Conservation (phyloP, 2,797 vertebrate genomes). For the Salarias fasciatus region DNA sequence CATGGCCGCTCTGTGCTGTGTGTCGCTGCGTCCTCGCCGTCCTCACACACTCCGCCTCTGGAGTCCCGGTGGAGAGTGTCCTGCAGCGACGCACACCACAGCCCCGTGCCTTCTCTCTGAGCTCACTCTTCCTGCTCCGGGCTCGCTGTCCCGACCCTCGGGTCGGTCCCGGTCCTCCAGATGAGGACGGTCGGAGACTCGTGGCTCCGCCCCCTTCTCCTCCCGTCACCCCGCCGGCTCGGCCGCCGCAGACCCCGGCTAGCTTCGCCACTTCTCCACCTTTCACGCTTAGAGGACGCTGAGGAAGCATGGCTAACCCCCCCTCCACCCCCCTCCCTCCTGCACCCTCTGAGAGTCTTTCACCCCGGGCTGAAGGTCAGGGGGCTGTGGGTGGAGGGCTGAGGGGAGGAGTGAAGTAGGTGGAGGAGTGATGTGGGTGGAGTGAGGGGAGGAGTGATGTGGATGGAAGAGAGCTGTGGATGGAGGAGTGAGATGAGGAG, state of each 20-base stretch:
- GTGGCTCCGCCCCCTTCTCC: slow-evolving; percentile 31
- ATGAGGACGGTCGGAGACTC: slow-evolving; percentile 61
- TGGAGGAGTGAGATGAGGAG: too few relatives aligned
- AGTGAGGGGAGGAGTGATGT: slow-evolving; percentile 62
- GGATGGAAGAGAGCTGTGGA: too few relatives aligned
- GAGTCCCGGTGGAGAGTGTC: too few relatives aligned
- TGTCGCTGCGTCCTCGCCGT: too few relatives aligned
- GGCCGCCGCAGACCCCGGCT: slow-evolving; percentile 51
- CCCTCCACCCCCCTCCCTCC: slow-evolving; percentile 28
- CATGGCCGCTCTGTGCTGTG: slow-evolving; percentile 52
- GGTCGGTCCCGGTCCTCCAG: slow-evolving; percentile 34
- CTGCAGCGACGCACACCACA: slow-evolving; percentile 68
- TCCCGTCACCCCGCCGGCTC: slow-evolving; percentile 43
- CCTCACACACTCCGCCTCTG: too few relatives aligned
- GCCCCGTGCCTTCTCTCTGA: slow-evolving; percentile 46
- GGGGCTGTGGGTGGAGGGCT: too few relatives aligned
- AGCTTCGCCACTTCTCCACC: slow-evolving; percentile 65
- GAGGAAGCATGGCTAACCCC: slow-evolving; percentile 55
- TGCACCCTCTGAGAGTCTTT: slow-evolving; percentile 69
- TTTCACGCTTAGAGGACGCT: slow-evolving; percentile 61
- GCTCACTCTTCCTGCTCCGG: slow-evolving; percentile 57
- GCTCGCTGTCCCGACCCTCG: slow-evolving; percentile 17
- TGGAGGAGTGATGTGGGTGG: slow-evolving; percentile 57
- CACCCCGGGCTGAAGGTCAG: slow-evolving; percentile 69
- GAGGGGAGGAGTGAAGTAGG: too few relatives aligned